Percentiles rank a stretch among this genome's conserved stretches.
phyloP scores from a whole-genome alignment of 2,888 invertebrate genomes.

The Drosophila picticornis region DNA sequence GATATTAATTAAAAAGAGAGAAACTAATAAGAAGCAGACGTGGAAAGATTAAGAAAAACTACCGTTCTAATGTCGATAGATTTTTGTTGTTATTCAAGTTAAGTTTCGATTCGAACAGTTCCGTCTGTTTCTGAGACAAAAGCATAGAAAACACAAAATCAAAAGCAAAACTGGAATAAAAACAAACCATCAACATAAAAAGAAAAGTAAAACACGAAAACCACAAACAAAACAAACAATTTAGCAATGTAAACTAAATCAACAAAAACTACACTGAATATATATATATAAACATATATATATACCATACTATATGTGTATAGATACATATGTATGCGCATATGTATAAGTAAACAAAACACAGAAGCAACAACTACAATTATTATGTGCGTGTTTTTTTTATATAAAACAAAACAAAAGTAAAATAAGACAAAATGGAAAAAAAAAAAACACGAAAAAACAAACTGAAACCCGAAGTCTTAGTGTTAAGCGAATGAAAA shows the following conservation, averaged over 20 bases:
- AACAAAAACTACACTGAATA: constrained; percentile 11
- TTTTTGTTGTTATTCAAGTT: constrained; percentile 44
- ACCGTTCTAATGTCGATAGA: constrained; percentile 16
- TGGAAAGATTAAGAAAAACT: constrained; percentile 3
- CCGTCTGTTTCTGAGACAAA: constrained; percentile 22
- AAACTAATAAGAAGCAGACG: constrained; percentile 1
- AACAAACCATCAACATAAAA: constrained; percentile 1
- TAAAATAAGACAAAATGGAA: constrained; percentile 26
- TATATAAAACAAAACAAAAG: constrained; percentile 14
- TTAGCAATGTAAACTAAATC: constrained; percentile 17
- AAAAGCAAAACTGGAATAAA: not conserved
- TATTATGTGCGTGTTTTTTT: constrained; percentile 53
- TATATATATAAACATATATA: constrained; percentile 4
- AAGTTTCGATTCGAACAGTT: constrained; percentile 44
- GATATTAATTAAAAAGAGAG: not conserved
- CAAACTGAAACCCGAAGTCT: constrained; percentile 47
- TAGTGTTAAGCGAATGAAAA: constrained; percentile 44
- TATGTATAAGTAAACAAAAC: constrained; percentile 9
- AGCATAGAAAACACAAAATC: constrained; percentile 10
- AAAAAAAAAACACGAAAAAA: constrained; percentile 30
- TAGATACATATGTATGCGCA: constrained; percentile 20
- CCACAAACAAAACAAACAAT: constrained; percentile 16
- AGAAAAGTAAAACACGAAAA: constrained; percentile 18
- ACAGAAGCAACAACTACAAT: constrained; percentile 26
- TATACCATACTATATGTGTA: constrained; percentile 13